These are phyloP conservation scores for Bombus ignitus DNA, from an alignment of 1,140 invertebrate species.

Conservation along the genomic window DNA sequence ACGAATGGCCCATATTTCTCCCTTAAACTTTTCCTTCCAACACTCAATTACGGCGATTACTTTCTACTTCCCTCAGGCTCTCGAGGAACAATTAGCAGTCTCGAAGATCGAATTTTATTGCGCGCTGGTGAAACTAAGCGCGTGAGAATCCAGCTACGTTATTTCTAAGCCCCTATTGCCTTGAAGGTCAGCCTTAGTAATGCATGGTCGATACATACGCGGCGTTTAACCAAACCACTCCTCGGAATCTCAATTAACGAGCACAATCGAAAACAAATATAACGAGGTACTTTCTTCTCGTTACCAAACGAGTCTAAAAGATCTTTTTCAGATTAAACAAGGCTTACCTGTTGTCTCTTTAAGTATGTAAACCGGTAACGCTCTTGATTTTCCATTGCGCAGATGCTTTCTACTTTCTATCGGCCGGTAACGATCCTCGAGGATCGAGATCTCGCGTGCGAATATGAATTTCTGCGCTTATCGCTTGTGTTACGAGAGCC, in stretches of 20 bases:
- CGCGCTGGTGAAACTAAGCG: neutral
- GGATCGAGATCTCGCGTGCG: constrained; percentile 45
- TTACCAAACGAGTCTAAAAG: neutral
- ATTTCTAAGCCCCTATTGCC: constrained; percentile 9
- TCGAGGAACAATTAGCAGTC: neutral
- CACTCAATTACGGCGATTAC: constrained; percentile 7
- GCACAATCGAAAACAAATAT: neutral
- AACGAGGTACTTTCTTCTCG: neutral
- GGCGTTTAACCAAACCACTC: neutral
- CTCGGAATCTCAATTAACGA: neutral
- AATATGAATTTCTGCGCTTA: constrained; percentile 60
- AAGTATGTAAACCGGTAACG: too few species aligned
- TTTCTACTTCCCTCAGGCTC: neutral
- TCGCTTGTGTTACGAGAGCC: constrained; percentile 44
- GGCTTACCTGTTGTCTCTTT: neutral
- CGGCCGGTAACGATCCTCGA: constrained; percentile 31
- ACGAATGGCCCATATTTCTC: neutral
- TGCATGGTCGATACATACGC: neutral
- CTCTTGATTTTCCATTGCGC: neutral
- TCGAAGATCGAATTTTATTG: neutral
- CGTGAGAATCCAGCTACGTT: constrained; percentile 6
- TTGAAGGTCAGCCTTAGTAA: constrained; percentile 47
- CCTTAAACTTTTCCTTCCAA: neutral
- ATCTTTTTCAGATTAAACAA: neutral
- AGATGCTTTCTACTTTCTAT: constrained; percentile 64